phyloP scores from a whole-genome alignment of 1,140 invertebrate genomes.

The Steinernema feltiae region DNA sequence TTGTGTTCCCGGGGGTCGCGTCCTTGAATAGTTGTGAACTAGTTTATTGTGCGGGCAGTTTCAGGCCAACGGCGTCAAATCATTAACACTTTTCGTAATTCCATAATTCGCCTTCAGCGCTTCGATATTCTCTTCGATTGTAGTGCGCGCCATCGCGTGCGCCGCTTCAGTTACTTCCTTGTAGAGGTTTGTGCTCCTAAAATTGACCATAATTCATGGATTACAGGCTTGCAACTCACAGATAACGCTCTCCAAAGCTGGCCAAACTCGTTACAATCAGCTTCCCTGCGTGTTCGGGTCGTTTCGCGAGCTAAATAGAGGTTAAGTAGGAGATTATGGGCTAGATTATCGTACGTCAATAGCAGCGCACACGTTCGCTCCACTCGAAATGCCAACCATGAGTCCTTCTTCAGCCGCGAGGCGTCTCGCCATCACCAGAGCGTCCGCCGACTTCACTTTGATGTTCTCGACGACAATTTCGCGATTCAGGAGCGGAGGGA shows the following conservation, averaged over 20 bases:
- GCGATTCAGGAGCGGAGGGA: conserved; percentile 42
- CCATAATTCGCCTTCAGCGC: neutral
- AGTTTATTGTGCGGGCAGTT: too few species aligned
- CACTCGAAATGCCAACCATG: conserved; percentile 35
- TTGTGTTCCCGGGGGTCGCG: too few species aligned
- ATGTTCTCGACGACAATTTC: neutral
- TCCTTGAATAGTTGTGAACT: too few species aligned
- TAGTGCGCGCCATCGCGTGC: neutral
- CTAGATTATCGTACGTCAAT: too few species aligned
- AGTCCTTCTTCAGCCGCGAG: conserved; percentile 35
- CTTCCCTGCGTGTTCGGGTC: conserved; percentile 34
- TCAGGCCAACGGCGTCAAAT: too few species aligned
- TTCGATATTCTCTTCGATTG: neutral
- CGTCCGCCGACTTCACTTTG: conserved; percentile 31
- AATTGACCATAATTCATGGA: neutral
- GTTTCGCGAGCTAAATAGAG: conserved; percentile 28
- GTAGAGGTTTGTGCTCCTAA: conserved; percentile 13
- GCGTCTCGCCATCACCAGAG: conserved; percentile 32
- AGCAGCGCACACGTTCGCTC: conserved; percentile 38
- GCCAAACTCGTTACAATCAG: conserved; percentile 36
- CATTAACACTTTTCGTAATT: neutral
- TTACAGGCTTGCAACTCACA: conserved; percentile 13
- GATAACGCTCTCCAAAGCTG: conserved; percentile 30
- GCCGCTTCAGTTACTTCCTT: neutral
- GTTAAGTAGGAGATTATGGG: too few species aligned